Evolutionary conservation across 35 echinoderm and acorn worm genomes (phyloP).

Genomic region (Lytechinus variegatus): DNA sequence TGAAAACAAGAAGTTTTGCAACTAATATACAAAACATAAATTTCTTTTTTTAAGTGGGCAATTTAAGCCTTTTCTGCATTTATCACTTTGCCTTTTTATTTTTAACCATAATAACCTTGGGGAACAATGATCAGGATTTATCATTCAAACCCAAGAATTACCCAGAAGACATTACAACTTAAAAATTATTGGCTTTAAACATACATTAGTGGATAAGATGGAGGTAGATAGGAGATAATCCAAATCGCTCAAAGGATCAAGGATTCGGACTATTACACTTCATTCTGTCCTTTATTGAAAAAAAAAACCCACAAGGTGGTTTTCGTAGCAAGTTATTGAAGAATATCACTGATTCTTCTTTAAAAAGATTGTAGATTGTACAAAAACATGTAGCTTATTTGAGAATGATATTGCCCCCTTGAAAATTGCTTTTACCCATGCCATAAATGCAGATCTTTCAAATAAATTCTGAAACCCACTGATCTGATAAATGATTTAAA

Average conservation of each 20-base stretch:
- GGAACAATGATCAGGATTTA: neutral
- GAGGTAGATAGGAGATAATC: neutral
- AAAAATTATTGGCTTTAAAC: neutral
- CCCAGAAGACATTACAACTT: neutral
- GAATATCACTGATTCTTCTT: no score
- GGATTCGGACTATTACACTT: no score
- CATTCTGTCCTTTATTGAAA: no score
- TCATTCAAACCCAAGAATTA: neutral
- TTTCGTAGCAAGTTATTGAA: no score
- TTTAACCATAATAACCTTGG: neutral
- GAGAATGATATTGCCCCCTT: no score
- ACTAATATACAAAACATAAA: neutral
- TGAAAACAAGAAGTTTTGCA: no score
- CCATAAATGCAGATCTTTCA: neutral
- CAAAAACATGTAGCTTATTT: no score
- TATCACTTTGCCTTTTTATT: neutral
- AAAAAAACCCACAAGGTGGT: no score
- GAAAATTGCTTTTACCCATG: no score
- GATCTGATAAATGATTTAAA: neutral
- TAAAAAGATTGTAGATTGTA: no score
- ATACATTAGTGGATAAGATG: neutral
- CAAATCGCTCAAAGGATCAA: neutral
- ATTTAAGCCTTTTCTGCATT: neutral
- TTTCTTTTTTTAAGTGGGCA: neutral
- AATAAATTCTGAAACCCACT: neutral